These are phyloP conservation scores for Callaeas wilsoni DNA, from an alignment of 2,113 vertebrate species.

Conservation along the genomic window DNA sequence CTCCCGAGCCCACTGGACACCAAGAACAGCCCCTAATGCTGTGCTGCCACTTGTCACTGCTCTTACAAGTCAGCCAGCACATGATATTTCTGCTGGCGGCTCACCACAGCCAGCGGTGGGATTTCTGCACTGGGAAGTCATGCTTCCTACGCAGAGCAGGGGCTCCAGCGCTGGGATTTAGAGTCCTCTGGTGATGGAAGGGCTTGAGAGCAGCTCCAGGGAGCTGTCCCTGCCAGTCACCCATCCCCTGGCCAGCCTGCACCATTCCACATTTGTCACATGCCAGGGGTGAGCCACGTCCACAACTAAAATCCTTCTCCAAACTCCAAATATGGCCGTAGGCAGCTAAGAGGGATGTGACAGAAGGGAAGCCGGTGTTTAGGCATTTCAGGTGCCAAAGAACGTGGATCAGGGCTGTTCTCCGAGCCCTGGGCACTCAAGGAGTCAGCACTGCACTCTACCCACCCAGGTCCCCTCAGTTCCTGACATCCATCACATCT, in stretches of 20 bases:
- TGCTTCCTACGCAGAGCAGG: neutral
- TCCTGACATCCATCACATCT: rapidly evolving
- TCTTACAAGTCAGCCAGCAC: neutral
- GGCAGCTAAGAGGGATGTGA: rapidly evolving
- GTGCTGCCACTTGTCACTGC: neutral
- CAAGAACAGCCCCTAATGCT: neutral
- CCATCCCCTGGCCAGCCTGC: neutral
- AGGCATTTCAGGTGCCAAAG: neutral
- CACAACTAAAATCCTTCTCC: neutral
- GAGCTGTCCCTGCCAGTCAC: neutral
- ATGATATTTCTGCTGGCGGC: neutral
- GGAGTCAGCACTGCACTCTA: rapidly evolving
- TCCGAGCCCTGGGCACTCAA: rapidly evolving
- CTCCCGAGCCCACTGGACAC: neutral
- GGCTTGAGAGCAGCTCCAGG: neutral
- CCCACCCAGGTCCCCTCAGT: rapidly evolving
- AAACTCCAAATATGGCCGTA: neutral
- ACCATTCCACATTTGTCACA: rapidly evolving
- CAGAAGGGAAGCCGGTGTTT: neutral
- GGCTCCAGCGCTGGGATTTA: neutral
- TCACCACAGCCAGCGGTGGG: neutral
- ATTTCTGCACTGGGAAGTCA: neutral
- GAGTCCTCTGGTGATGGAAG: neutral
- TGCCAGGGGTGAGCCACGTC: neutral
- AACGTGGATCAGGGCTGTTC: rapidly evolving